Evolutionary conservation across 1,140 invertebrate genomes (phyloP), one percentile per base, ranked within the genome.

Genomic region (Radopholus similis): DNA sequence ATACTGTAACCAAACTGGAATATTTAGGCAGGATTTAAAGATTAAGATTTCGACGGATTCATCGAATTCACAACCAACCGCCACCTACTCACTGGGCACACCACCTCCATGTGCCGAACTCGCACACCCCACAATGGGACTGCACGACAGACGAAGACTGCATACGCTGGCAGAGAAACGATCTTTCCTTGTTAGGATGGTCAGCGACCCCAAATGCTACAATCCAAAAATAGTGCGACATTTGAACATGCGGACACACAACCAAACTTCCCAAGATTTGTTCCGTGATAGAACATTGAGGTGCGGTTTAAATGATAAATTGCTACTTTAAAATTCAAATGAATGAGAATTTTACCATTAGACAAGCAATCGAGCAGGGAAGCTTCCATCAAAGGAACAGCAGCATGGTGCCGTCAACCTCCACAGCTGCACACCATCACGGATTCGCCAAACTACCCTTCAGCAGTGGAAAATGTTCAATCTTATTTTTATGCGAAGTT

Each of bases 141-240:
- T 62, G 13, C 18, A 51, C 40, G 55, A 78, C 44, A 40, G 62
- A 4, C 68, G 67, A n/a, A 59, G 75, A 8, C 13, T 74, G 2
- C 74, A 71, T 4, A 67, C 76, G 2, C 44, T 78, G 18, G 67
- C 74, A 23, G 74, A 77, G 65, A 78, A 80, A 37, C 71, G 78
- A 44, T 81, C 78, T 5, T 81, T 81, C 64, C 70, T 81, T 13
- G 79, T 81, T 11, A 67, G 79, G 15, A 81, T 81, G 79, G 79
- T 60, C 44, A 78, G 77, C 42, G 79, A 81, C 53, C 79, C 79
- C 11, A 81, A 81, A 42, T 83, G 81, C 62, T 81, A 81, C 64
- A 81, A 81, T 74, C 79, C 79, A 21, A 81, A 81, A 56, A 81
- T 81, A 60, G 79, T 81, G 21, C 79, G 81, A 11, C 79, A 81